Evolutionary conservation across 2,797 vertebrate genomes (phyloP), one percentile per base, ranked within the genome.

Genomic region (Anomalospiza imberbis): DNA sequence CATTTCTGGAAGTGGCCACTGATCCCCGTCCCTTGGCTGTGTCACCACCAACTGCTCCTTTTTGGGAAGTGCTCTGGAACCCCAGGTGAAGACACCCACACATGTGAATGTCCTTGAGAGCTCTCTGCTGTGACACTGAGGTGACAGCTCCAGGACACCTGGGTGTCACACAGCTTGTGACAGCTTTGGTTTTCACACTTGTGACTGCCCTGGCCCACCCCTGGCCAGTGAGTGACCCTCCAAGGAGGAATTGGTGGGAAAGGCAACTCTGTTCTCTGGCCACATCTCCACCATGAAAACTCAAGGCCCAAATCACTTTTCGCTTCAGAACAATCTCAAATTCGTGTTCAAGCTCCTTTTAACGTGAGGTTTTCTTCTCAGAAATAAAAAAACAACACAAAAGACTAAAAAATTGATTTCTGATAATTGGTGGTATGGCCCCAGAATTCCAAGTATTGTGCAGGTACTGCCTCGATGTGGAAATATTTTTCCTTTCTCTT

Each of bases 1-100:
- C 17, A 1, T 20, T 11, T 42, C 38, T 0, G 0, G 6, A 0
- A n/a, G 1, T 34, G 47, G 15, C 9, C 18, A 8, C 57, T 1
- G 1, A 10, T 3, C 32, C 10, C 3, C 3, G 0, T 4, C 14
- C 44, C 22, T 15, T 15, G 2, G 1, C 18, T 21, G 17, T 7
- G 50, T 7, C 57, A 6, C 4, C 32, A 22, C 11, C 6, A 7
- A 4, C 10, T 17, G 76, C 60, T 22, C 19, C 1, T 7, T 3
- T 3, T 6, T 53, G 12, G 48, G 78, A 12, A 10, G 38, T 0
- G n/a, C 62, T n/a, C 67, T 14, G 67, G 71, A 34, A 5, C 19
- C 36, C 7, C 3, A 11, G 0, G 61, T 1, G 32, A 16, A 3
- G 67, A 4, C 6, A 13, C 6, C 2, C 6, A 17, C 3, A 6